Evolutionary conservation across 2,888 invertebrate genomes (phyloP).

Genomic region (Phalera bucephala): DNA sequence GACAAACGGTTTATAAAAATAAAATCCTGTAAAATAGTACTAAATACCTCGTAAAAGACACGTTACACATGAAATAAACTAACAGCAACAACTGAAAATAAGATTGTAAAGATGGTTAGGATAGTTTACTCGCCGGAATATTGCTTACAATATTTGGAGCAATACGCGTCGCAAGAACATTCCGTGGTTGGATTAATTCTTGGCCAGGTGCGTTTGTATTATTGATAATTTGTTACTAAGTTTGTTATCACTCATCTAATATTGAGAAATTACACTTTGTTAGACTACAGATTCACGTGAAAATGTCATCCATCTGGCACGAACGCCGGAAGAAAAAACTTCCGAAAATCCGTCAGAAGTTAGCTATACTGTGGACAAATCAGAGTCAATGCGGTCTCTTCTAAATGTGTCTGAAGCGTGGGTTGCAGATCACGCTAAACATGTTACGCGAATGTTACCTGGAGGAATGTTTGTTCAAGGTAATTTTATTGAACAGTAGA

Average conservation of each 20-base stretch:
- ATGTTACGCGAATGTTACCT: slow-evolving; percentile 94
- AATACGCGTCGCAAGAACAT: slow-evolving; percentile 84
- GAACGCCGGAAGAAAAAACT: slow-evolving; percentile 85
- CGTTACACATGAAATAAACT: no score
- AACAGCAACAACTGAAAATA: no score
- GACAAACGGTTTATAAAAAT: no score
- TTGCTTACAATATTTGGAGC: slow-evolving; percentile 86
- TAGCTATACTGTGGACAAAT: slow-evolving; percentile 55
- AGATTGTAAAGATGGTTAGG: slow-evolving; percentile 84
- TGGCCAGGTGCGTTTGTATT: slow-evolving; percentile 86
- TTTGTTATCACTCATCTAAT: no score
- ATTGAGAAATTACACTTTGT: slow-evolving; percentile 32
- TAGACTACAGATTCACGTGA: slow-evolving; percentile 87
- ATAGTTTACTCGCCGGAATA: slow-evolving; percentile 87
- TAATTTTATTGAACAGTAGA: slow-evolving; percentile 10
- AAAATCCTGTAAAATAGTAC: no score
- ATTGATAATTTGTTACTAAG: no score
- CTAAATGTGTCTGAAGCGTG: slow-evolving; percentile 85
- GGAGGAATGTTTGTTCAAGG: slow-evolving; percentile 95
- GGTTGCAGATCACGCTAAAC: slow-evolving; percentile 92
- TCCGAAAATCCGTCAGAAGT: slow-evolving; percentile 53
- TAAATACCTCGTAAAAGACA: no score
- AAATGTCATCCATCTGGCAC: slow-evolving; percentile 90
- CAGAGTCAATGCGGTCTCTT: slow-evolving; percentile 70
- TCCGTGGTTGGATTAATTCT: slow-evolving; percentile 89